Base-by-base conservation (phyloP, 2,797 vertebrate genomes). In the Leptodactylus fallax region DNA sequence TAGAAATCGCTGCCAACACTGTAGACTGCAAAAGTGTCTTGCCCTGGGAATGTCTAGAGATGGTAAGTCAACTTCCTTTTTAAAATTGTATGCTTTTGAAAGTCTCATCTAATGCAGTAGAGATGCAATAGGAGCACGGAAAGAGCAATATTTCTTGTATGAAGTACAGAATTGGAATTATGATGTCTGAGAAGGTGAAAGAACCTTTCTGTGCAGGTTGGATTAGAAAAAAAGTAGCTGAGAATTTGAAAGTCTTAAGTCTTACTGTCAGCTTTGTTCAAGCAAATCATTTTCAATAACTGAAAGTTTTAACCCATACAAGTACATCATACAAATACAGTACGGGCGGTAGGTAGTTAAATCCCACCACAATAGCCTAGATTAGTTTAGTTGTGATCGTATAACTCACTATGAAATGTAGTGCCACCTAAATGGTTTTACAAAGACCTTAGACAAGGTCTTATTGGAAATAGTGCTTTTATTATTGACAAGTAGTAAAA, bases 41-140 rank as follows among this genome's bases (percentile, higher is more conserved):
- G 98, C 98, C 91, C 96, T 99, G 91, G 98, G 98, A 96, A 99
- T 99, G 98, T 99, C 98, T 90, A 95, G 98, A 96, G 98, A 99
- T 93, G 98, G 98, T 99, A 94, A 97, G 96, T 83, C 53, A 72
- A 74, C 80, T 86, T 61, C 53, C 61, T 14, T 86, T 69, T n/a
- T 58, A 78, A 79, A 56, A 79, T 69, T 12, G 6, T 60, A 61
- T 36, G 16, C 55, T 78, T 88, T 80, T 85, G 81, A 84, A 88
- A 16, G 13, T 60, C 45, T 85, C 77, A 79, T 79, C 27, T 49
- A 81, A 85, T 74, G 27, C 53, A 79, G 63, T 11, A 6, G 10
- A 79, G 72, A 74, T 63, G 51, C 23, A 86, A 55, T 49, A 36
- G 76, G 72, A 60, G 56, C 25, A 71, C 19, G 61, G 61, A 88